Evolutionary conservation across 1,140 invertebrate genomes (phyloP).

Genomic region (Camponotus pennsylvanicus): DNA sequence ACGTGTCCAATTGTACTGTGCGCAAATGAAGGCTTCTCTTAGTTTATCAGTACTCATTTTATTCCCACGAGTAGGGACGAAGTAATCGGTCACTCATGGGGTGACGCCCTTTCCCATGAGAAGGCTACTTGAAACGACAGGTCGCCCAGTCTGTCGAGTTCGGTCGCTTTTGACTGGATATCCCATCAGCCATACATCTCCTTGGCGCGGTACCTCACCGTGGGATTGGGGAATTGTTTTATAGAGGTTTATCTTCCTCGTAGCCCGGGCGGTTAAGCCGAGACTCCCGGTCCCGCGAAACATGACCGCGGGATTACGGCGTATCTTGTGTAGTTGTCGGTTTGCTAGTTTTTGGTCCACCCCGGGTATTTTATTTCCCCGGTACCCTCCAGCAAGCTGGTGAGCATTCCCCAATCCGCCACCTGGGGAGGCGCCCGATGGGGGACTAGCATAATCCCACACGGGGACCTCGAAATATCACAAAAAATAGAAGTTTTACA

Average conservation of each 20-base stretch:
- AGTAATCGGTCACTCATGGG: too few species aligned
- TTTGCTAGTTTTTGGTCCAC: background rate
- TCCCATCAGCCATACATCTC: too few species aligned
- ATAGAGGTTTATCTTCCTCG: background rate
- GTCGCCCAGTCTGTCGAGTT: too few species aligned
- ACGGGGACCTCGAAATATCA: background rate
- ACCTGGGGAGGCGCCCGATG: background rate
- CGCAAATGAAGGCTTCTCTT: too few species aligned
- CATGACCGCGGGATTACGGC: background rate
- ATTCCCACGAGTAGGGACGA: too few species aligned
- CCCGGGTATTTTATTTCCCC: background rate
- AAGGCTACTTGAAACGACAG: too few species aligned
- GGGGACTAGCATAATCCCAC: background rate
- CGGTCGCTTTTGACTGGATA: too few species aligned
- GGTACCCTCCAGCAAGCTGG: background rate
- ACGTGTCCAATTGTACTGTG: too few species aligned
- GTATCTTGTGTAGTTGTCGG: too few species aligned
- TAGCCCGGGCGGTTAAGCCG: background rate
- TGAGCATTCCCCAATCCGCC: background rate
- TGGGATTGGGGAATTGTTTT: background rate
- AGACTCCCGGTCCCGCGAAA: background rate
- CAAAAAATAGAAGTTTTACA: too few species aligned
- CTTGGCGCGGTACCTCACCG: background rate
- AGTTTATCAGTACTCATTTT: too few species aligned
- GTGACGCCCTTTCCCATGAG: too few species aligned